Evolutionary conservation across 2,113 vertebrate genomes (phyloP).

Genomic region (Myocastor coypus): DNA sequence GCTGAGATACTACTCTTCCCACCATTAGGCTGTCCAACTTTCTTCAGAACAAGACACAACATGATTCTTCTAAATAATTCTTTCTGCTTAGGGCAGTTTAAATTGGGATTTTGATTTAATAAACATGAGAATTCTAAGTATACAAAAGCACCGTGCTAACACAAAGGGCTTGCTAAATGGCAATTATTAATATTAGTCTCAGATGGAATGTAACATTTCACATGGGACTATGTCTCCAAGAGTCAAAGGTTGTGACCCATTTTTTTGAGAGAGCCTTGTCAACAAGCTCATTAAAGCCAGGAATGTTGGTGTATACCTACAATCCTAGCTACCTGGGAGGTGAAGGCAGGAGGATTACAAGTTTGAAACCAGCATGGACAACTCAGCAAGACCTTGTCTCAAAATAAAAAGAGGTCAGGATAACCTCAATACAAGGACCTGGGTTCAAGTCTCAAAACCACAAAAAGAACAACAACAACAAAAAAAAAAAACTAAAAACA

Average conservation of each 20-base stretch:
- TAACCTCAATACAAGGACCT: background rate
- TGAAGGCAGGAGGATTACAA: background rate
- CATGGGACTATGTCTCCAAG: background rate
- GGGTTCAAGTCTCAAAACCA: background rate
- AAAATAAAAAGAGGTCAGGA: background rate
- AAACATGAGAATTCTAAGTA: background rate
- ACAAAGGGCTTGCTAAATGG: background rate
- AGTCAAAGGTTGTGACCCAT: background rate
- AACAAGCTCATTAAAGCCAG: background rate
- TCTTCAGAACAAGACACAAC: slow-evolving; percentile 38
- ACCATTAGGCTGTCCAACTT: background rate
- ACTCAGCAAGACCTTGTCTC: background rate
- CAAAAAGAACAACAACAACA: too few species aligned
- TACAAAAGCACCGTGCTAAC: background rate
- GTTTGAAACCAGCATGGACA: background rate
- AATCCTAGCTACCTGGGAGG: background rate
- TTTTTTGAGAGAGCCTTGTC: background rate
- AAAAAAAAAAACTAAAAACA: background rate
- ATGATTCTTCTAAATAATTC: background rate
- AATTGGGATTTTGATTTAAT: slow-evolving; percentile 4
- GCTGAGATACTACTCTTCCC: background rate
- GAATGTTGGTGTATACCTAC: background rate
- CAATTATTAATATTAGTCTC: background rate
- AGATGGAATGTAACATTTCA: background rate
- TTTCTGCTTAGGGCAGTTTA: background rate